Conservation (phyloP, 2,113 vertebrate genomes). For the Dipodomys spectabilis region DNA sequence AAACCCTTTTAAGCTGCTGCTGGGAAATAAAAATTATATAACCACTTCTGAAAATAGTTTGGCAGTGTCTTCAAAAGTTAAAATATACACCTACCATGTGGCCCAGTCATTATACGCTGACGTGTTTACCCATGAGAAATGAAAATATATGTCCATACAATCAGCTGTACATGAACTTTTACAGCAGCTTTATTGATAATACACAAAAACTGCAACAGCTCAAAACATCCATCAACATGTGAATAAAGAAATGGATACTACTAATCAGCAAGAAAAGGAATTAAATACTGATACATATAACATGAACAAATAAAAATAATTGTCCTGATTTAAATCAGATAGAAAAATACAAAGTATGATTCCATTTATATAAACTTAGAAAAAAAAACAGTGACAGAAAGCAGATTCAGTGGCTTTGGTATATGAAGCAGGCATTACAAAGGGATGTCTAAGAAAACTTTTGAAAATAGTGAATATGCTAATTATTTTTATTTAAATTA, state of each 20-base stretch:
- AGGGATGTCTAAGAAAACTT: slow-evolving; percentile 9
- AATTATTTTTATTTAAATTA: slow-evolving; percentile 42
- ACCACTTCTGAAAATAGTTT: slow-evolving; percentile 57
- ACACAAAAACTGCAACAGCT: slow-evolving; percentile 22
- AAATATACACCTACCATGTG: slow-evolving; percentile 25
- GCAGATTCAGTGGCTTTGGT: not conserved
- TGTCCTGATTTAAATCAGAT: slow-evolving; percentile 18
- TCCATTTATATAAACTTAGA: slow-evolving; percentile 50
- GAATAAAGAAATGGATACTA: slow-evolving; percentile 57
- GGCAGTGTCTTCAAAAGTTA: slow-evolving; percentile 34
- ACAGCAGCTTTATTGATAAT: slow-evolving; percentile 56
- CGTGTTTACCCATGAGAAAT: slow-evolving; percentile 42
- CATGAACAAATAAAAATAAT: slow-evolving; percentile 55
- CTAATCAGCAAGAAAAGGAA: slow-evolving; percentile 40
- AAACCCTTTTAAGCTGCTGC: slow-evolving; percentile 35
- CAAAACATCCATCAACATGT: slow-evolving; percentile 54
- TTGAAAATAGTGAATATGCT: not conserved
- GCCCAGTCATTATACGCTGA: slow-evolving; percentile 6
- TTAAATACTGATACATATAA: slow-evolving; percentile 30
- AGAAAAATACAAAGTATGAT: slow-evolving; percentile 30
- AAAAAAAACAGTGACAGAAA: slow-evolving; percentile 53
- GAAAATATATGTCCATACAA: slow-evolving; percentile 50
- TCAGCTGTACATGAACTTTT: slow-evolving; percentile 49
- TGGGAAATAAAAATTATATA: slow-evolving; percentile 64
- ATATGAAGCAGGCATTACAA: slow-evolving; percentile 29